These are phyloP conservation scores for Erethizon dorsatum DNA, from an alignment of 2,797 vertebrate genomes.

Conservation along the genomic window DNA sequence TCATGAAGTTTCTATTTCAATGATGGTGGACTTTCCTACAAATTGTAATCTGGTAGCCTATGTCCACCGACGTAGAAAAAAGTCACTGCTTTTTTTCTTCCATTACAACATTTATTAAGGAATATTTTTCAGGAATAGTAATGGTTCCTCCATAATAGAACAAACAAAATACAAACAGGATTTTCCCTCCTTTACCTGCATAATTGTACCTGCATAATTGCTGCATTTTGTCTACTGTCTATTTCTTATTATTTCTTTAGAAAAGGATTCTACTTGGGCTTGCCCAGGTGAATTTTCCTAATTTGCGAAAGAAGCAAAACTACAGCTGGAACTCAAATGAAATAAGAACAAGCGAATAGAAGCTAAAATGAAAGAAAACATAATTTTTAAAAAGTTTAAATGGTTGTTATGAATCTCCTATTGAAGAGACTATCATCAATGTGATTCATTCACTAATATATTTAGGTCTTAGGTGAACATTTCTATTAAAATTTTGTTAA, in stretches of 20 bases:
- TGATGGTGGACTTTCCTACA: background rate
- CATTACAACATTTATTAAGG: background rate
- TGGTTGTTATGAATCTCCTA: conserved; percentile 38
- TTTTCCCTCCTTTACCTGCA: conserved; percentile 3
- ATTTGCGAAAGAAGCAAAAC: conserved; percentile 36
- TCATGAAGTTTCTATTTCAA: background rate
- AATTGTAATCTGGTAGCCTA: background rate
- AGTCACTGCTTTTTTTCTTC: conserved; percentile 17
- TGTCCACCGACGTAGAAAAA: conserved; percentile 15
- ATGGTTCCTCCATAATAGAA: conserved; percentile 24
- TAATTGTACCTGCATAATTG: background rate
- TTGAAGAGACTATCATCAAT: conserved; percentile 44
- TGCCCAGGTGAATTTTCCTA: conserved; percentile 8
- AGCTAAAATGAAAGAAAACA: conserved; percentile 1
- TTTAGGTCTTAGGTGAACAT: conserved; percentile 42
- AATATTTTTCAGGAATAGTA: conserved; percentile 40
- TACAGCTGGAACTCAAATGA: conserved; percentile 41
- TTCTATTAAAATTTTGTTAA: conserved; percentile 66
- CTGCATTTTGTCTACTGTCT: background rate
- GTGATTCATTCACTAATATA: conserved; percentile 38
- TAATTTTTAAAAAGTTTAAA: conserved; percentile 47
- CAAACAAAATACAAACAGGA: conserved; percentile 35
- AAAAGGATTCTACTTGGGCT: background rate
- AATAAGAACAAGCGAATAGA: conserved; percentile 73
- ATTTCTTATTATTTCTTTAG: background rate